phyloP scores from a whole-genome alignment of 2,797 vertebrate species.

The Ctenosaura bakeri region DNA sequence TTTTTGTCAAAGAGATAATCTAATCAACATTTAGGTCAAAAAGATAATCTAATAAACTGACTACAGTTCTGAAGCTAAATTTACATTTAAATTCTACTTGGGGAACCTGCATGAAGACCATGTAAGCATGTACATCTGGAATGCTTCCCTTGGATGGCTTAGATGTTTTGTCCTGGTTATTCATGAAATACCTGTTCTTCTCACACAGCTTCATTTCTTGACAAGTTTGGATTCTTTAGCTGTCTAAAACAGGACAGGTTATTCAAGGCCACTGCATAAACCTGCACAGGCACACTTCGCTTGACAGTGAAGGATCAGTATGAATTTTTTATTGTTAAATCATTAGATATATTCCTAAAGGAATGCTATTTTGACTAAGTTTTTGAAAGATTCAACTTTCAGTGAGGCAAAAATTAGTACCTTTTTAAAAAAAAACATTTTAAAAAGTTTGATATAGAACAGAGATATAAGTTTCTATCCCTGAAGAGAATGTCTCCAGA shows the following conservation, averaged over 20 bases:
- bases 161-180: not conserved
- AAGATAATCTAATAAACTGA: not conserved
- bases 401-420: not conserved
- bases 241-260: not conserved
- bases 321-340: conserved; percentile 14
- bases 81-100: conserved; percentile 2
- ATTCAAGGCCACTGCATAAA: conserved; percentile 8
- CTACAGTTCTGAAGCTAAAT: not conserved
- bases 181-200: conserved; percentile 1
- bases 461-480: not conserved
- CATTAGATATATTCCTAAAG: not conserved
- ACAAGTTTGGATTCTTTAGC: conserved; percentile 14
- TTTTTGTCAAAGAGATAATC: not conserved
- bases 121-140: not conserved
- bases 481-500: not conserved
- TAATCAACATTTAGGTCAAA: not conserved
- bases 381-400: conserved; percentile 23
- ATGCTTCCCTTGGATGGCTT: not conserved
- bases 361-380: not conserved
- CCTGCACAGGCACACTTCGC: not conserved
- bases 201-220: conserved; percentile 10
- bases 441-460: conserved; percentile 6
- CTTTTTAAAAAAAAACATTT: not conserved
- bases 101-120: no score
- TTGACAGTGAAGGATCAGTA: conserved; percentile 6